A percentile compares a stretch with the other conserved stretches of the same genome.
These are phyloP conservation scores for Hycleus phaleratus DNA, from an alignment of 1,140 invertebrate species.

Conservation along the genomic window DNA sequence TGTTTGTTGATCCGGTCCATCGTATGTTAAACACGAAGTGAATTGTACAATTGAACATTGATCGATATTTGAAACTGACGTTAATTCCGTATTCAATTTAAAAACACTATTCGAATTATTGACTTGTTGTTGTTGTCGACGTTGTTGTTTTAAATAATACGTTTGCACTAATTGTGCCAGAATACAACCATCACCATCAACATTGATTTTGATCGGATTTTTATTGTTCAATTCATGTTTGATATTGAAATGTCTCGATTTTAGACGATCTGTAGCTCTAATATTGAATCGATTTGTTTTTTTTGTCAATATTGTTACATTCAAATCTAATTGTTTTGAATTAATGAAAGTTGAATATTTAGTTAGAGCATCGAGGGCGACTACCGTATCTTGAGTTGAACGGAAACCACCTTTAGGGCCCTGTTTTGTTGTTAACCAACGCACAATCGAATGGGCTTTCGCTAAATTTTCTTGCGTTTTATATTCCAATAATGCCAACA, in stretches of 20 bases:
- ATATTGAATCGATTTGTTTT: constrained; percentile 19
- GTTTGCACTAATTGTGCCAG: constrained; percentile 43
- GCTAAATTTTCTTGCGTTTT: constrained; percentile 51
- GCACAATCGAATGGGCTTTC: constrained; percentile 45
- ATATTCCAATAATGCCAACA: constrained; percentile 51
- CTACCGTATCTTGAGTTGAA: constrained; percentile 54
- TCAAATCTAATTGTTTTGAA: constrained; percentile 21
- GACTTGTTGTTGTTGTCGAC: too few species aligned
- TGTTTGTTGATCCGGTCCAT: constrained; percentile 18
- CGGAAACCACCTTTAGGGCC: constrained; percentile 62
- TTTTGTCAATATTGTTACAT: constrained; percentile 18
- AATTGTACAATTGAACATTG: constrained; percentile 32
- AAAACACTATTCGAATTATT: constrained; percentile 26
- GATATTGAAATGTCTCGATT: constrained; percentile 30
- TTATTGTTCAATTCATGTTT: constrained; percentile 23
- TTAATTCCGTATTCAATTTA: constrained; percentile 28
- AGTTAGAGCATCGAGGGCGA: constrained; percentile 54
- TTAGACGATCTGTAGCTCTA: constrained; percentile 21
- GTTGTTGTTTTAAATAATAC: constrained; percentile 27
- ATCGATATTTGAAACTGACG: constrained; percentile 29
- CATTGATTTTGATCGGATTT: constrained; percentile 43
- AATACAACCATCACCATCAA: constrained; percentile 53
- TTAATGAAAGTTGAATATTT: constrained; percentile 42
- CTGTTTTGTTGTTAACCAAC: constrained; percentile 60
- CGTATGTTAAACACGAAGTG: constrained; percentile 32